phyloP scores from a whole-genome alignment of 2,888 invertebrate genomes.

The Didymodactylos carnosus region DNA sequence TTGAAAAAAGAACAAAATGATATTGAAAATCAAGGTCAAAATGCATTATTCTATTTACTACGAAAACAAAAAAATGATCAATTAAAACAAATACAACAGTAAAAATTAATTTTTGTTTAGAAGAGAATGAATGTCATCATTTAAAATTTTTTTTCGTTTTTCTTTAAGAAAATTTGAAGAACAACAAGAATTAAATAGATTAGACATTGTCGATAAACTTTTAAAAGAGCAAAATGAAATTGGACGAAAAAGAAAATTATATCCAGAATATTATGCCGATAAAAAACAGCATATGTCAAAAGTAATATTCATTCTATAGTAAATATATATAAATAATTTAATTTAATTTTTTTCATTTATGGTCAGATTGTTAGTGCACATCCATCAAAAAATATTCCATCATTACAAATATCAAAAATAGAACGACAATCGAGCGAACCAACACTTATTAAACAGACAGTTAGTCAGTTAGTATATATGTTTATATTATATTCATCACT shows the following conservation, averaged over 20 bases:
- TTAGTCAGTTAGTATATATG: too few relatives aligned
- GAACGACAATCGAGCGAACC: too few relatives aligned
- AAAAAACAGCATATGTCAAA: too few relatives aligned
- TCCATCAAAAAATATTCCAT: neutral
- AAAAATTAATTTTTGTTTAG: neutral
- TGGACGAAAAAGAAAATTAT: conserved; percentile 12
- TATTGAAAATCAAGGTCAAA: conserved; percentile 2
- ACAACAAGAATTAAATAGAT: conserved; percentile 7
- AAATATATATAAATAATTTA: neutral
- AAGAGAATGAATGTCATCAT: neutral
- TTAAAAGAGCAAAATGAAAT: conserved; percentile 12
- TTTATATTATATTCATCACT: too few relatives aligned
- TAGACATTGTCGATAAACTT: conserved; percentile 9
- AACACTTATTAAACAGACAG: too few relatives aligned
- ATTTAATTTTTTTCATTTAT: neutral
- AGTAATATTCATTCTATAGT: conserved; percentile 1
- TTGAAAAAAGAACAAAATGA: neutral
- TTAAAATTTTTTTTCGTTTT: neutral
- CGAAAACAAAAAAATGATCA: conserved; percentile 11
- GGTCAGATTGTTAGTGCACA: too few relatives aligned
- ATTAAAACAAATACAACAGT: conserved; percentile 7
- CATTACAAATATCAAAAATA: neutral
- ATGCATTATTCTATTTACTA: conserved; percentile 8
- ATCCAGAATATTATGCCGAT: conserved; percentile 10
- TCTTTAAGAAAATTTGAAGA: conserved; percentile 1